Conservation (phyloP, 2,113 vertebrate genomes). For the Hippocampus zosterae region DNA sequence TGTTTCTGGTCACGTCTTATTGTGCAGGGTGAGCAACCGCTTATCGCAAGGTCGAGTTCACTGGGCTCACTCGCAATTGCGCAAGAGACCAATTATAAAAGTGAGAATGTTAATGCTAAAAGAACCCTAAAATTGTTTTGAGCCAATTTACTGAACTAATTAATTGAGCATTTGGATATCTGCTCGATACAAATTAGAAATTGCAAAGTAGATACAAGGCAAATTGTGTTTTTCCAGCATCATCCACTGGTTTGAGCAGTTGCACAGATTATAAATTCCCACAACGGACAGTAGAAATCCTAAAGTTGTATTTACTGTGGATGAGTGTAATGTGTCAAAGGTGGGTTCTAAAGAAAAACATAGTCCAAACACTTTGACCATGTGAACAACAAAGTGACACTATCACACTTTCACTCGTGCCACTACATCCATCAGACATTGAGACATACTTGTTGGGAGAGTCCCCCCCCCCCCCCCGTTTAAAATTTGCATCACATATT, state of each 20-base stretch:
- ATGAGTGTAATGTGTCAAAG: background rate
- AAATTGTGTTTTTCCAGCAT: background rate
- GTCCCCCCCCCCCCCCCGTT: too few species aligned
- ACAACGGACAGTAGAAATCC: background rate
- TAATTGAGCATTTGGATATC: background rate
- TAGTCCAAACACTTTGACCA: too few species aligned
- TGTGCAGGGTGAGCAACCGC: background rate
- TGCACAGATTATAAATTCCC: background rate
- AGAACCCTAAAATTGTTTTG: background rate
- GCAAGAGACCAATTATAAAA: background rate
- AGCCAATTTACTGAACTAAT: background rate
- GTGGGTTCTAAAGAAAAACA: background rate
- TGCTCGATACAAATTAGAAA: background rate
- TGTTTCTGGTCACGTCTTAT: background rate
- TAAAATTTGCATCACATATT: too few species aligned
- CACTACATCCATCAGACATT: too few species aligned
- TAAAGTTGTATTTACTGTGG: background rate
- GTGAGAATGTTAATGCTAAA: background rate
- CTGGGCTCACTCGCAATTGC: background rate
- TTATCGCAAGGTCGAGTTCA: too few species aligned
- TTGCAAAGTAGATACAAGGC: background rate
- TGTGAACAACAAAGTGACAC: too few species aligned
- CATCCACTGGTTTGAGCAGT: background rate
- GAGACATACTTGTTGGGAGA: too few species aligned
- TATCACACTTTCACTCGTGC: too few species aligned